Evolutionary conservation across 2,797 vertebrate species (phyloP).

Genomic region (Microctenopoma lineatum): DNA sequence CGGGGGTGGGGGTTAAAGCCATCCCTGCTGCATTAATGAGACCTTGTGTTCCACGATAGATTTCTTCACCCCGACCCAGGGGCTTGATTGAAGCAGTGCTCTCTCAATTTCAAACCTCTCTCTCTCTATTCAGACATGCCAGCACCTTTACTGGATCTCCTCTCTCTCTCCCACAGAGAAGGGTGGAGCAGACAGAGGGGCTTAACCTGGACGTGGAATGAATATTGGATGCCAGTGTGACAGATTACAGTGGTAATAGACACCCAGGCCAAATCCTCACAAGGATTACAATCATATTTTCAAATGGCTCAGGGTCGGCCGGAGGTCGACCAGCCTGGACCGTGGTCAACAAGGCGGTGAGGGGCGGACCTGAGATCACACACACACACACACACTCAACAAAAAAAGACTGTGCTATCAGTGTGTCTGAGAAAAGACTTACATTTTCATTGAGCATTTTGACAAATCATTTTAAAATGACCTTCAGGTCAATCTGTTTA

Average conservation of each 20-base stretch:
- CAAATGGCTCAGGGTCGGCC: slow-evolving; percentile 77
- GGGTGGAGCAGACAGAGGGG: slow-evolving; percentile 75
- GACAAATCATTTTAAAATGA: not conserved
- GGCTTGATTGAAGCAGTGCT: slow-evolving; percentile 78
- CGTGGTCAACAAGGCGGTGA: slow-evolving; percentile 46
- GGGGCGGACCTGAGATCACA: slow-evolving; percentile 15
- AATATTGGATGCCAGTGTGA: slow-evolving; percentile 81
- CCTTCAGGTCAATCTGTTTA: slow-evolving; percentile 36
- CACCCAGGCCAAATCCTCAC: slow-evolving; percentile 83
- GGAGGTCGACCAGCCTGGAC: slow-evolving; percentile 74
- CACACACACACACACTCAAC: slow-evolving; percentile 37
- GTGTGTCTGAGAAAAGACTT: not conserved
- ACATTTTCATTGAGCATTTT: slow-evolving; percentile 8
- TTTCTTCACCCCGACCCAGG: slow-evolving; percentile 73
- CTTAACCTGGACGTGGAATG: slow-evolving; percentile 83
- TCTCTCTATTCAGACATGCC: slow-evolving; percentile 45
- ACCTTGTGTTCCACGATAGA: slow-evolving; percentile 72
- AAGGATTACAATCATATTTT: slow-evolving; percentile 83
- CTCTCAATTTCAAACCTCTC: slow-evolving; percentile 75
- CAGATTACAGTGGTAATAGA: slow-evolving; percentile 86
- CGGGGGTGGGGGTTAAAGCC: slow-evolving; percentile 63
- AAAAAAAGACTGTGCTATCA: too few species aligned
- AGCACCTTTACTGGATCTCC: slow-evolving; percentile 52
- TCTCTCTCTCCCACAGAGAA: slow-evolving; percentile 57
- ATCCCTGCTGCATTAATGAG: slow-evolving; percentile 76